Percentiles rank a stretch among this genome's conserved stretches.
Conservation (phyloP, 64 coral and sea anemone species). For the Trachythela sp. region DNA sequence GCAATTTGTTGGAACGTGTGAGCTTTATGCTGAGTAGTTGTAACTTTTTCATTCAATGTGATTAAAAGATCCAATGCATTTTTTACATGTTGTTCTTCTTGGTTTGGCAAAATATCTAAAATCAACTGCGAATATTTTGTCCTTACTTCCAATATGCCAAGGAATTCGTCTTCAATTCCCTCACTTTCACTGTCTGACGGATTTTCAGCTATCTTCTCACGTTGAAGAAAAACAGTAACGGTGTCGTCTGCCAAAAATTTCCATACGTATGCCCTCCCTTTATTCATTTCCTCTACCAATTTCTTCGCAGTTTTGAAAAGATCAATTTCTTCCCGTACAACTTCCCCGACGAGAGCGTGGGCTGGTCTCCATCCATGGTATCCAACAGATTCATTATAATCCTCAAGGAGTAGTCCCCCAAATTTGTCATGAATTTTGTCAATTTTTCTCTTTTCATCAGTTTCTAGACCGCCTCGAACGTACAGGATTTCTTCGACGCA, state of each 20-base stretch:
- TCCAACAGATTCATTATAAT: constrained; percentile 3
- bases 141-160: not conserved
- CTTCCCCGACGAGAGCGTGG: constrained; percentile 53
- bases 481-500: constrained; percentile 41
- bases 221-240: constrained; percentile 27
- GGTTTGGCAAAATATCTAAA: constrained; percentile 17
- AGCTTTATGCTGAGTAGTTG: constrained; percentile 23
- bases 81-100: not conserved
- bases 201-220: constrained; percentile 28
- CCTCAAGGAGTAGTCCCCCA: constrained; percentile 52
- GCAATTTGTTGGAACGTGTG: constrained; percentile 57
- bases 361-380: constrained; percentile 63
- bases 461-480: not conserved
- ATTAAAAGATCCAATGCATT: constrained; percentile 6
- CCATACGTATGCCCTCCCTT: constrained; percentile 27
- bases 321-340: constrained; percentile 25
- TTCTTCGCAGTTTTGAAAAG: not conserved
- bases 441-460: not conserved
- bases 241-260: constrained; percentile 39
- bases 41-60: not conserved
- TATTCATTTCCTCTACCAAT: not conserved
- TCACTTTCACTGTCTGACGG: not conserved
- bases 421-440: constrained; percentile 43
- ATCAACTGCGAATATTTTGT: constrained; percentile 48
- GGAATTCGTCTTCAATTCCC: constrained; percentile 2